Percentiles rank a stretch among this genome's conserved stretches.
These are phyloP conservation scores for Sminthurinus aureus DNA, from an alignment of 2,888 invertebrate genomes.

Conservation along the genomic window DNA sequence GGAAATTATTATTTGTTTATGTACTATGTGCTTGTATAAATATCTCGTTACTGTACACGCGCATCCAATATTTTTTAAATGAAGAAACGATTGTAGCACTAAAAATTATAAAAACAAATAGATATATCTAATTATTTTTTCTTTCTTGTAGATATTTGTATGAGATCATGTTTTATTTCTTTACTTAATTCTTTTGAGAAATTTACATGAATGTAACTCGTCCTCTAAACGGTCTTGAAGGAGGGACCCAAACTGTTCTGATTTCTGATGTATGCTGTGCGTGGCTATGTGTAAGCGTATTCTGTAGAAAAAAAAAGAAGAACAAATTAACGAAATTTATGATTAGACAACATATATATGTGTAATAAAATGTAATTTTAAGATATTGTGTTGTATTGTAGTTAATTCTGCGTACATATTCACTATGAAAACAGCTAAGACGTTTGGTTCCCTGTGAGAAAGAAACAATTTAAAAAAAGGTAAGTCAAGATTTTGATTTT, in stretches of 20 bases:
- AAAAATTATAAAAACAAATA: background rate
- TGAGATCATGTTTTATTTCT: background rate
- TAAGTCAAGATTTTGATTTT: too few relatives aligned
- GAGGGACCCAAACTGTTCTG: slow-evolving; percentile 33
- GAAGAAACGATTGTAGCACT: slow-evolving; percentile 36
- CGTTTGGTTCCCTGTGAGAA: slow-evolving; percentile 19
- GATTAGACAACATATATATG: background rate
- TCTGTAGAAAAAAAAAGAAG: slow-evolving; percentile 17
- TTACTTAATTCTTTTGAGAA: background rate
- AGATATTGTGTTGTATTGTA: too few relatives aligned
- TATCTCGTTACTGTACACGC: background rate
- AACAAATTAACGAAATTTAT: background rate
- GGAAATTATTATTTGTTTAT: too few relatives aligned
- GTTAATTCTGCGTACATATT: slow-evolving; percentile 19
- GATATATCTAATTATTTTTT: too few relatives aligned
- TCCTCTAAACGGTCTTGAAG: slow-evolving; percentile 19
- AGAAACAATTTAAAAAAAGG: too few relatives aligned
- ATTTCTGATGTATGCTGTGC: slow-evolving; percentile 27
- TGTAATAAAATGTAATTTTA: too few relatives aligned
- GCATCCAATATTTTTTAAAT: slow-evolving; percentile 35
- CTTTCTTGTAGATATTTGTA: background rate
- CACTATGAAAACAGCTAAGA: slow-evolving; percentile 33
- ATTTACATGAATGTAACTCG: slow-evolving; percentile 38
- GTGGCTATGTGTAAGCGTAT: slow-evolving; percentile 39
- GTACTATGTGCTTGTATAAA: too few relatives aligned